Base-by-base conservation (phyloP, 2,113 vertebrate genomes). In the Peucedramus taeniatus region DNA sequence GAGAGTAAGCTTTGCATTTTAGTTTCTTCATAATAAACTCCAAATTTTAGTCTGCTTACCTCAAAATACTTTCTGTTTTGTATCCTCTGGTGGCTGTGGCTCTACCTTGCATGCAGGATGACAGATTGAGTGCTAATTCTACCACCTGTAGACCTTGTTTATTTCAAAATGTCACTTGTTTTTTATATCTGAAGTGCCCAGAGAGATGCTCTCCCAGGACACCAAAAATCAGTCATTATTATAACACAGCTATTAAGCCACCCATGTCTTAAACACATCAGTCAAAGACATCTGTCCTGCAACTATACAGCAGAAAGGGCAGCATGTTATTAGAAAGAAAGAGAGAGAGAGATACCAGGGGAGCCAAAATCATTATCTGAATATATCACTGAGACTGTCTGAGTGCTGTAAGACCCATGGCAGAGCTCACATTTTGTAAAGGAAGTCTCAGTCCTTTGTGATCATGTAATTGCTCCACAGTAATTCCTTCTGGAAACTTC, bases 71-170 rank as follows among this genome's bases (percentile, higher is more conserved):
- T 95, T 90, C 37, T 66, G 24, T 8, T 91, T 79, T 81, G 24
- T 82, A 76, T 90, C 53, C 54, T 83, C 76, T 76, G 40, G 23
- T 92, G 72, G 16, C 72, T 89, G 49, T 69, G 53, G n/a, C 45
- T 88, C n/a, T 94, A 72, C 44, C 51, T 90, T 69, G 56, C 72
- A 64, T 61, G 44, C 69, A 84, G 60, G 86, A 79, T 95, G 93
- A 96, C 94, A 96, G 83, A 96, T 75, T 88, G 94, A 95, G 92
- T 90, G 83, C 81, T 96, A 96, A 97, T 95, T 94, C 86, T 95
- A 92, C 92, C 94, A 97, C 94, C 90, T 96, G 90, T 96, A 96
- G 92, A 80, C 61, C 68, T 84, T 96, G 79, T 93, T 94, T 95
- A 87, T 97, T 96, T 95, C 92, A 90, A 96, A 97, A 94, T 89